Conservation (phyloP, 2,888 invertebrate species). For the Noctua comes region DNA sequence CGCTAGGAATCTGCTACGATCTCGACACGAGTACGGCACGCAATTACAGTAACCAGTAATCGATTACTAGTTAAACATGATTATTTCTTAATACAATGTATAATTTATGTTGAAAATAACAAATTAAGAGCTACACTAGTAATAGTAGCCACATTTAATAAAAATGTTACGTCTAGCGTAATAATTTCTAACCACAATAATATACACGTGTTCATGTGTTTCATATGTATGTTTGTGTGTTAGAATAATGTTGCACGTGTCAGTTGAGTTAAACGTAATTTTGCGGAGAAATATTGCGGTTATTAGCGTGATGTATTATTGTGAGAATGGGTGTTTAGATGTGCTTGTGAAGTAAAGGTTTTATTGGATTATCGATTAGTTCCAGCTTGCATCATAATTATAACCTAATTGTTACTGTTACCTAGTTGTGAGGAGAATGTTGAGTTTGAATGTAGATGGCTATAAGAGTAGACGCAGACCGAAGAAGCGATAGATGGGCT, state of each 20-base stretch:
- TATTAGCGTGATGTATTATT: not conserved
- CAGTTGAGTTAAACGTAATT: conserved; percentile 9
- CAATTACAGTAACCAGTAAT: not conserved
- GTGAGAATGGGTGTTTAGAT: not conserved
- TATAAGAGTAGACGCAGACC: too few relatives aligned
- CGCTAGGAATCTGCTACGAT: not conserved
- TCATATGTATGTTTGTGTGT: not conserved
- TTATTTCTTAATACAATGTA: not conserved
- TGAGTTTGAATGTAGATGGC: too few relatives aligned
- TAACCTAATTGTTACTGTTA: not conserved
- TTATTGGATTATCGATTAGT: not conserved
- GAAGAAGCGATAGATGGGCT: too few relatives aligned
- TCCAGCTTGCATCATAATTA: not conserved
- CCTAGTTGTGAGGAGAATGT: too few relatives aligned
- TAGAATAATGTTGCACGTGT: conserved; percentile 26
- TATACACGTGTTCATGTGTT: conserved; percentile 3
- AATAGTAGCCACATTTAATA: conserved; percentile 22
- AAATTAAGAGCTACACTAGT: not conserved
- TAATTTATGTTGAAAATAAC: not conserved
- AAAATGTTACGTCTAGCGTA: conserved; percentile 3
- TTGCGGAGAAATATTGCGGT: conserved; percentile 13
- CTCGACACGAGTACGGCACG: not conserved
- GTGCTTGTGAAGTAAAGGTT: not conserved
- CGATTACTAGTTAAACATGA: not conserved
- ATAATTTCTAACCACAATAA: conserved; percentile 13